phyloP scores from a whole-genome alignment of 2,888 invertebrate genomes.

The Melinopterus prodromus region DNA sequence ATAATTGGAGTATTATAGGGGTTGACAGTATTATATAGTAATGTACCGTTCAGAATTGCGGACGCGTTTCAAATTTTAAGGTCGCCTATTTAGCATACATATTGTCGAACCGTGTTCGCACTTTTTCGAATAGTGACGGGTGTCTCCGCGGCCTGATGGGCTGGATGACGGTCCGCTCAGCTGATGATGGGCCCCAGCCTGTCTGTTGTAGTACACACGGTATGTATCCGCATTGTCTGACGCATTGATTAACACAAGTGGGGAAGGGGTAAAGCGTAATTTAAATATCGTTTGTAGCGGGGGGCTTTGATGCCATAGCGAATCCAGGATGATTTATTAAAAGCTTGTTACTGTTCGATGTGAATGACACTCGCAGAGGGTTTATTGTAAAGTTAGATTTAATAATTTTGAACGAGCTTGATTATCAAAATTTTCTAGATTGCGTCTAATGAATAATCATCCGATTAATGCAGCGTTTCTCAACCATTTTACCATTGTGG shows the following conservation, averaged over 20 bases:
- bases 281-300: conserved; percentile 27
- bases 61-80: conserved; percentile 52
- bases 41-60: conserved; percentile 5
- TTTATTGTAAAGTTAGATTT: too few species aligned
- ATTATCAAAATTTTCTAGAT: too few species aligned
- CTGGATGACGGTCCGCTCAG: not conserved
- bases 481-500: too few species aligned
- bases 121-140: conserved; percentile 52
- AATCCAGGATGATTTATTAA: conserved; percentile 22
- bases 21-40: not conserved
- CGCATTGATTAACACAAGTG: conserved; percentile 38
- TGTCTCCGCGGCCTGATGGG: conserved; percentile 35
- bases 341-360: conserved; percentile 8
- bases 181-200: conserved; percentile 29
- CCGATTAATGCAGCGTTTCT: too few species aligned
- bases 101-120: conserved; percentile 57
- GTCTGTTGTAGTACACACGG: conserved; percentile 12
- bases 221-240: conserved; percentile 35
- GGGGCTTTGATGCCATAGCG: conserved; percentile 12
- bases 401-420: too few species aligned
- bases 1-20: conserved; percentile 58
- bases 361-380: not conserved
- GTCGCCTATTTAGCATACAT: conserved; percentile 60
- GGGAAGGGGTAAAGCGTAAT: conserved; percentile 34
- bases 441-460: too few species aligned